Percentiles rank a stretch among this genome's conserved stretches.
Conservation (phyloP, 53 echinoderm and acorn worm species). For the Glandiceps talaboti region DNA sequence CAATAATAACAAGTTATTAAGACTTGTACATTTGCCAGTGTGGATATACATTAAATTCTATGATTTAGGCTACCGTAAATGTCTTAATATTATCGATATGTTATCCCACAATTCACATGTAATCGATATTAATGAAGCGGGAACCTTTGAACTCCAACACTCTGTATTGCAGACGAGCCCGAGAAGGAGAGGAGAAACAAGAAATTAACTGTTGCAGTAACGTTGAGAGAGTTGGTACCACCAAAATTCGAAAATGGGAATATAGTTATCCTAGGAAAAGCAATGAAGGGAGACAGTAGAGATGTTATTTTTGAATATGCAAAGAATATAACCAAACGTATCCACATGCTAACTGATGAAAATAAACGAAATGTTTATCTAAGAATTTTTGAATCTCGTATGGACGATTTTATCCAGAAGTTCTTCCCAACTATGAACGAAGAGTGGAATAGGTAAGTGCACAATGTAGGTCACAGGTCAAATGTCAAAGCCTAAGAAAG, state of each 20-base stretch:
- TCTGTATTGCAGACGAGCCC: too few relatives aligned
- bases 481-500: too few relatives aligned
- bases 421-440: background rate
- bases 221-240: background rate
- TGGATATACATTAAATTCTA: too few relatives aligned
- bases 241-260: background rate
- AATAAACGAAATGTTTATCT: background rate
- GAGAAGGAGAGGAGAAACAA: too few relatives aligned
- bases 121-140: too few relatives aligned
- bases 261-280: background rate
- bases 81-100: too few relatives aligned
- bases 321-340: background rate
- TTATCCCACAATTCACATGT: too few relatives aligned
- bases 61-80: too few relatives aligned
- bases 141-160: too few relatives aligned
- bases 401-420: background rate
- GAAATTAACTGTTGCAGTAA: too few relatives aligned
- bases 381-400: background rate
- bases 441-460: background rate
- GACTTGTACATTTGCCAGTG: too few relatives aligned
- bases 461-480: background rate
- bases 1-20: too few relatives aligned
- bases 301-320: background rate
- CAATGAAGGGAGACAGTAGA: background rate
- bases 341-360: background rate